Conservation (phyloP, 2,888 invertebrate genomes). For the Lordiphosa fenestrarum region DNA sequence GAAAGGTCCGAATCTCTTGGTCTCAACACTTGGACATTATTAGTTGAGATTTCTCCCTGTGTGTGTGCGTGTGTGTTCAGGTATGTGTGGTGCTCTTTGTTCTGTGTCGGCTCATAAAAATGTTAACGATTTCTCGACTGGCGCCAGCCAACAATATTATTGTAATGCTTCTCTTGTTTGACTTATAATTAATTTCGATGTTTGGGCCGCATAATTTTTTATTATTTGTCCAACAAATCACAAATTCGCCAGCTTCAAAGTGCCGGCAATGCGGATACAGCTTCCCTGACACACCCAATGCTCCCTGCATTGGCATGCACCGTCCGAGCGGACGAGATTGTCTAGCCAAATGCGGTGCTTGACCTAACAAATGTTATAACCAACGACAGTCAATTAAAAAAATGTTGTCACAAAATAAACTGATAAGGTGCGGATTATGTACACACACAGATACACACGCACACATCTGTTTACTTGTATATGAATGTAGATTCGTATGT, state of each 20-base stretch:
- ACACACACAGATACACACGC: too few relatives aligned
- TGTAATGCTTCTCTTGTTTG: constrained; percentile 74
- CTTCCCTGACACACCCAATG: constrained; percentile 37
- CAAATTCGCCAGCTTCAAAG: constrained; percentile 50
- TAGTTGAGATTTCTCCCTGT: constrained; percentile 64
- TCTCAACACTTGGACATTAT: constrained; percentile 58
- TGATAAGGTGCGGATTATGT: too few relatives aligned
- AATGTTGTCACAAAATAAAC: constrained; percentile 29
- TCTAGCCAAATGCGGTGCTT: constrained; percentile 62
- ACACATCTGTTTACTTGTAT: constrained; percentile 5
- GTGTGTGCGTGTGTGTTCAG: constrained; percentile 40
- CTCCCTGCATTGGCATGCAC: constrained; percentile 46
- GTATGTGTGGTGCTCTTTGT: constrained; percentile 72
- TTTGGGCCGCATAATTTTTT: constrained; percentile 45
- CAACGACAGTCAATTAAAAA: constrained; percentile 48
- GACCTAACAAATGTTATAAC: constrained; percentile 64
- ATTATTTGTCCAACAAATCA: constrained; percentile 46
- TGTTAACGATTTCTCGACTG: constrained; percentile 77
- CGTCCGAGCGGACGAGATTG: constrained; percentile 35
- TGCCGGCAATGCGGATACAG: constrained; percentile 63
- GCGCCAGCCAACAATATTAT: constrained; percentile 66
- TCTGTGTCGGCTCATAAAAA: constrained; percentile 72
- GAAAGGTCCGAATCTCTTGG: constrained; percentile 9
- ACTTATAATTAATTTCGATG: constrained; percentile 75
- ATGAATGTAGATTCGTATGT: constrained; percentile 9